A percentile compares a stretch with the other conserved stretches of the same genome.
phyloP scores from a whole-genome alignment of 1,140 invertebrate species.

The Venustaconcha ellipsiformis region DNA sequence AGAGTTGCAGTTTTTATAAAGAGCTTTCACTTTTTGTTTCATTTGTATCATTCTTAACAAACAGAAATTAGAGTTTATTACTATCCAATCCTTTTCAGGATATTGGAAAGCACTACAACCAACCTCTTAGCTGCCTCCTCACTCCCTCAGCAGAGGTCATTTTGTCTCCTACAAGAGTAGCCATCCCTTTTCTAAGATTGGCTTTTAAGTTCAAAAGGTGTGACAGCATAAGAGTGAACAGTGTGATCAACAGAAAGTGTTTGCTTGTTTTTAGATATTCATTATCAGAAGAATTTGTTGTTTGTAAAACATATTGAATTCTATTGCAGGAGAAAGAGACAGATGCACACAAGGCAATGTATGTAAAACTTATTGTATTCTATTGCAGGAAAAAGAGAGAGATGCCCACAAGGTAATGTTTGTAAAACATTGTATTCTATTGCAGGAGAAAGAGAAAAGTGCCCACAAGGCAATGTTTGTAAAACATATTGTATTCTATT shows the following conservation, averaged over 20 bases:
- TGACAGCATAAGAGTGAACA: neutral
- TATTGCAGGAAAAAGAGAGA: constrained; percentile 75
- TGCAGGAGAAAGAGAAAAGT: constrained; percentile 71
- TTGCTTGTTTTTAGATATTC: neutral
- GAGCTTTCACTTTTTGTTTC: too few relatives aligned
- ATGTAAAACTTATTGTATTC: neutral
- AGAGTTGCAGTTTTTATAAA: too few relatives aligned
- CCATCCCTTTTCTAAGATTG: too few relatives aligned
- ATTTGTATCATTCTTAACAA: too few relatives aligned
- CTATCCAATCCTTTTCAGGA: too few relatives aligned
- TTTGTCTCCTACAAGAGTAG: too few relatives aligned
- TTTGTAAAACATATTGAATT: neutral
- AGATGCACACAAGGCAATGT: neutral
- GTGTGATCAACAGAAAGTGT: neutral
- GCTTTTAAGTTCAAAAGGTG: too few relatives aligned
- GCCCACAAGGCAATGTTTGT: neutral
- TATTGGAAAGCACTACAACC: too few relatives aligned
- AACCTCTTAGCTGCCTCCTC: too few relatives aligned
- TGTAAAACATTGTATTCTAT: constrained; percentile 28
- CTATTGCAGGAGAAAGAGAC: constrained; percentile 71
- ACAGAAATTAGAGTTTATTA: too few relatives aligned
- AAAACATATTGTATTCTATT: neutral
- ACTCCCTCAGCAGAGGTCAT: too few relatives aligned
- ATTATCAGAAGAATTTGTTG: too few relatives aligned
- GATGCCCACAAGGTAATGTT: constrained; percentile 72